phyloP scores from a whole-genome alignment of 2,888 invertebrate species.

The Meloe dianella region DNA sequence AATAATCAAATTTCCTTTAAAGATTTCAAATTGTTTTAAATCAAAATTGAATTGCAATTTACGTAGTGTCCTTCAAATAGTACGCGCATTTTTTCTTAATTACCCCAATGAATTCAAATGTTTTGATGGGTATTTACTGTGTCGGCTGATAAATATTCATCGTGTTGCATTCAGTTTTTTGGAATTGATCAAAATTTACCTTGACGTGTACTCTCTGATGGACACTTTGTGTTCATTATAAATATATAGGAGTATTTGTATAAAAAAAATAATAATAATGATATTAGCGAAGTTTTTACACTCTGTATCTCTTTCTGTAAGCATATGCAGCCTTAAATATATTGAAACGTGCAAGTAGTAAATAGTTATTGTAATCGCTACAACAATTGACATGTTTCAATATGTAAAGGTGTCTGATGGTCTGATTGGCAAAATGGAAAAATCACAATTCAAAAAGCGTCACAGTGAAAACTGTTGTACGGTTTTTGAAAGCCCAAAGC shows the following conservation, averaged over 20 bases:
- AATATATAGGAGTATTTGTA: conserved; percentile 21
- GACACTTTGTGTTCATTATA: conserved; percentile 10
- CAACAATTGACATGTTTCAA: conserved; percentile 17
- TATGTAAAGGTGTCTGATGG: background rate
- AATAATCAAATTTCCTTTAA: background rate
- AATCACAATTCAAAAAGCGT: too few species aligned
- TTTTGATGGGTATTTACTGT: background rate
- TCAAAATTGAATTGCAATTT: background rate
- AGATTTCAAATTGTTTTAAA: background rate
- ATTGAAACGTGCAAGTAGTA: background rate
- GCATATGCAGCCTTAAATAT: background rate
- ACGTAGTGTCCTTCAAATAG: background rate
- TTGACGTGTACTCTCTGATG: conserved; percentile 24
- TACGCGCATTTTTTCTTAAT: background rate
- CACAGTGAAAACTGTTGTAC: too few species aligned
- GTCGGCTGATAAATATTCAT: background rate
- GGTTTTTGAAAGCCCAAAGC: conserved; percentile 35
- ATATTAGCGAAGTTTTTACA: background rate
- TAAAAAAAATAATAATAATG: conserved; percentile 35
- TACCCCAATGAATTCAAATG: background rate
- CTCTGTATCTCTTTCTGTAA: background rate
- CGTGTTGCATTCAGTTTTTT: background rate
- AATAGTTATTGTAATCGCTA: conserved; percentile 42
- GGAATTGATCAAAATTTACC: too few species aligned
- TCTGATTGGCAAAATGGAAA: too few species aligned